A percentile compares a stretch with the other conserved stretches of the same genome.
These are phyloP conservation scores for Xenopus petersii DNA, from an alignment of 2,797 vertebrate genomes.

Conservation along the genomic window DNA sequence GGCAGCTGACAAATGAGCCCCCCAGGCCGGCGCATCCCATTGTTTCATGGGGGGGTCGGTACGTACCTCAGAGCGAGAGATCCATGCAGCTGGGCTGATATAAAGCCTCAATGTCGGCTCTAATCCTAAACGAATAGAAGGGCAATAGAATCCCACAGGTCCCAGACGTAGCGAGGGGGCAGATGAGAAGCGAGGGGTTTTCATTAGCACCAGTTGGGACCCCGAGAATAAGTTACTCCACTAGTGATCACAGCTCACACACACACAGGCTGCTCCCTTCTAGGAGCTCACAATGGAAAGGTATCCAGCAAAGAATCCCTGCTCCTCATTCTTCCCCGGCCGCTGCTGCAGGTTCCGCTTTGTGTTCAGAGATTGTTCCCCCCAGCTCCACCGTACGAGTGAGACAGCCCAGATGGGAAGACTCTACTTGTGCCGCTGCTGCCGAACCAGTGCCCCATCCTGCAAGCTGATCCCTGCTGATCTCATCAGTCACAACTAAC, in stretches of 20 bases:
- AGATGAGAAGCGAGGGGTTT: background rate
- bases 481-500: slow-evolving; percentile 71
- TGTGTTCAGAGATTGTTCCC: slow-evolving; percentile 47
- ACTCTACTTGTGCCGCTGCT: slow-evolving; percentile 41
- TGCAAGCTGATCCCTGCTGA: slow-evolving; percentile 75
- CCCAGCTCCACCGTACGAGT: slow-evolving; percentile 57
- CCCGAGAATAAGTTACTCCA: slow-evolving; percentile 9
- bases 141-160: no score
- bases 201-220: slow-evolving; percentile 5
- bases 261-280: background rate
- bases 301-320: slow-evolving; percentile 9
- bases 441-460: slow-evolving; percentile 59
- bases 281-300: background rate
- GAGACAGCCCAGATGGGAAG: slow-evolving; percentile 57
- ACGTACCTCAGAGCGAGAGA: slow-evolving; percentile 20
- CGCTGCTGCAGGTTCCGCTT: slow-evolving; percentile 15
- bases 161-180: slow-evolving; percentile 1
- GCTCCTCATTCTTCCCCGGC: background rate
- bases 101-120: background rate
- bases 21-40: no score
- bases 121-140: background rate
- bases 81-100: background rate
- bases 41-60: background rate
- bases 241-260: background rate
- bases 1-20: no score